Evolutionary conservation across 1,140 invertebrate genomes (phyloP), one percentile per base, ranked within the genome.

Genomic region (Rhopalosiphum maidis): DNA sequence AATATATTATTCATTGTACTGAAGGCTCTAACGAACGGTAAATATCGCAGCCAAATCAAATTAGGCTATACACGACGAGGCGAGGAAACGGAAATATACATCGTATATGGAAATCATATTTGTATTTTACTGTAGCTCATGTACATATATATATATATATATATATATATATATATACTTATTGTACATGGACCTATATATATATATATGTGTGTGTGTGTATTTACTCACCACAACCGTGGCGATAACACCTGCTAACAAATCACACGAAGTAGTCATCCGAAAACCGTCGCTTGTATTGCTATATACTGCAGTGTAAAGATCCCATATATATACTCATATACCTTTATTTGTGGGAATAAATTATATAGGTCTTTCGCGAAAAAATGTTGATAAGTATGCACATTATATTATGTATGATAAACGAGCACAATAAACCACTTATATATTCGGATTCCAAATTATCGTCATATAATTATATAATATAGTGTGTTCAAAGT

Each of bases 11-110:
- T 91, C 43, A 51, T 43, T 55, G 60, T 77, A n/a, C 41, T 11
- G 41, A 30, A 83, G 91, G 37, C 91, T 93, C 91, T 93, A 93
- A 93, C 91, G 91, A 93, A 93, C 77, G 91, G 91, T 85, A 93
- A 93, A 85, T 54, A 83, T 82, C n/a, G 9, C 41, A 30, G 30
- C 25, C 41, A 91, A 91, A 91, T 91, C 90, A n/a, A 91, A 83
- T 91, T 83, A 91, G 51, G n/a, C 35, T 15, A 9, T 54, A 43
- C 11, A 88, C 35, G 86, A 77, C 60, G 30, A n/a, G 3, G 86
- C 86, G 48, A 87, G 46, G 23, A 51, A 87, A 87, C 30, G 86
- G 43, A 87, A 87, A 87, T 48, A 51, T 37, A 54, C n/a, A 25
- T 88, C 46, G 43, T 51, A 18, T 88, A 88, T 51, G 15, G 60